Evolutionary conservation across 1,140 invertebrate species (phyloP).

Genomic region (Drosophila repletoides): DNA sequence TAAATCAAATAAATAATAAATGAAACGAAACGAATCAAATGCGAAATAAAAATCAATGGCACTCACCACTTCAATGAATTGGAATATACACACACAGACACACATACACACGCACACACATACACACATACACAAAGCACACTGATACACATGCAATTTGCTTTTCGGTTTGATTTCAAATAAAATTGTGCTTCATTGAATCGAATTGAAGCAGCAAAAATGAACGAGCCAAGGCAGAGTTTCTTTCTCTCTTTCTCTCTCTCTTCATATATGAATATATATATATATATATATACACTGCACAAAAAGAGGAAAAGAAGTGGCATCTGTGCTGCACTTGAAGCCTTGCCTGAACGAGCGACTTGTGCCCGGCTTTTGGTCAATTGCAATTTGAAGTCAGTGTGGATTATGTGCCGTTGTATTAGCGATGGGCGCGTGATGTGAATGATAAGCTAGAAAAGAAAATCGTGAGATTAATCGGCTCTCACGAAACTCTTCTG

Average conservation of each 20-base stretch:
- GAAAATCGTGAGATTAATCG: too few species aligned
- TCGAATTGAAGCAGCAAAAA: slow-evolving; percentile 71
- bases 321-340: slow-evolving; percentile 20
- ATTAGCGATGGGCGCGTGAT: too few species aligned
- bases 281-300: slow-evolving; percentile 3
- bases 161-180: slow-evolving; percentile 76
- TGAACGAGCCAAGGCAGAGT: slow-evolving; percentile 32
- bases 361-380: slow-evolving; percentile 47
- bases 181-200: slow-evolving; percentile 78
- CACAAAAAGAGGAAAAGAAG: neutral
- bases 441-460: too few species aligned
- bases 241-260: too few species aligned
- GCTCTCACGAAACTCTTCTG: too few species aligned
- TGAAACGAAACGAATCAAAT: slow-evolving; percentile 79
- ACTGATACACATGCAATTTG: slow-evolving; percentile 57
- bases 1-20: slow-evolving; percentile 80
- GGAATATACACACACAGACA: slow-evolving; percentile 41
- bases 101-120: neutral
- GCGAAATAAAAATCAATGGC: slow-evolving; percentile 78
- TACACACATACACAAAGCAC: slow-evolving; percentile 1
- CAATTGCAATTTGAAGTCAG: slow-evolving; percentile 76
- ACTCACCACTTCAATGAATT: slow-evolving; percentile 75
- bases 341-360: neutral
- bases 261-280: neutral
- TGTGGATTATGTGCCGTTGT: too few species aligned